phyloP scores from a whole-genome alignment of 2,797 vertebrate genomes.

The Artibeus lituratus region DNA sequence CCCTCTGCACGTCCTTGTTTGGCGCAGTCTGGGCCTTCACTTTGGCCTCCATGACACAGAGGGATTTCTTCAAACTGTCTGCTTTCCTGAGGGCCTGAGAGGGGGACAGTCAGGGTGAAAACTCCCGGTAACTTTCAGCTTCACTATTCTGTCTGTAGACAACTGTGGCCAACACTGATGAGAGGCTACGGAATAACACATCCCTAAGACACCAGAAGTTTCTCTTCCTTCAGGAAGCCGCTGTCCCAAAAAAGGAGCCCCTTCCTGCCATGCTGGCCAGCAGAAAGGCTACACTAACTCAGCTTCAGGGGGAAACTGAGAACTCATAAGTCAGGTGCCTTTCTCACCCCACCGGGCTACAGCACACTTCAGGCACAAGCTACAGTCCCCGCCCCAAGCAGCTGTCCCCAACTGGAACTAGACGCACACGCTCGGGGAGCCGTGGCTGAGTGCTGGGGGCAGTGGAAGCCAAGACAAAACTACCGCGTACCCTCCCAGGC shows the following conservation, averaged over 20 bases:
- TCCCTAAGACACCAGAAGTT: not conserved
- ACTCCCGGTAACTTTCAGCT: not conserved
- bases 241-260: not conserved
- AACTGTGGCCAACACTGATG: not conserved
- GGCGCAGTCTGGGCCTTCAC: slow-evolving; percentile 92
- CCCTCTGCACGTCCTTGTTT: slow-evolving; percentile 96
- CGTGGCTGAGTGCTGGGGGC: rapidly evolving
- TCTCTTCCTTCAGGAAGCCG: not conserved
- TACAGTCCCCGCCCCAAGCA: not conserved
- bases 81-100: slow-evolving; percentile 94
- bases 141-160: not conserved
- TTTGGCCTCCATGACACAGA: slow-evolving; percentile 88
- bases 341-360: not conserved
- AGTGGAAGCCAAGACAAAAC: not conserved
- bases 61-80: slow-evolving; percentile 85
- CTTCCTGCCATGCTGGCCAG: not conserved
- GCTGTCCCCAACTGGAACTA: not conserved
- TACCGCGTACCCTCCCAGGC: not conserved
- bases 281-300: not conserved
- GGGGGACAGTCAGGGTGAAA: not conserved
- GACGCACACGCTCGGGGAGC: not conserved
- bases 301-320: not conserved
- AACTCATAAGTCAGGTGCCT: not conserved
- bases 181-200: not conserved
- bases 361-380: not conserved